Evolutionary conservation across 2,113 vertebrate species (phyloP).

Genomic region (Noturus placidus): DNA sequence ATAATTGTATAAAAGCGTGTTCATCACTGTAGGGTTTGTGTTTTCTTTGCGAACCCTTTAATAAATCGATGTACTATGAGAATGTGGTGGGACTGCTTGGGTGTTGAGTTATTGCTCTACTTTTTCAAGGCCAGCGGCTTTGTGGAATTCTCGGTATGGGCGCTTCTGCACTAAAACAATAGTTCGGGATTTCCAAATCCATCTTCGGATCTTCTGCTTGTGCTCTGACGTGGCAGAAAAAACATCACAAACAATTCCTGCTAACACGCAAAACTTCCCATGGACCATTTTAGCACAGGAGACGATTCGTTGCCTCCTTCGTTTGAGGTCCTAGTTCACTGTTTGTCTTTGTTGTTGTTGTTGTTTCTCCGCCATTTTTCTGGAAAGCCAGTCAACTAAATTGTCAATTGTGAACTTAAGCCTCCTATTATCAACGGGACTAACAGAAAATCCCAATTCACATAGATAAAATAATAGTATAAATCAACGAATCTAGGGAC

Average conservation of each 20-base stretch:
- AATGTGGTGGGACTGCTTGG: constrained; percentile 41
- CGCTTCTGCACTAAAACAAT: background rate
- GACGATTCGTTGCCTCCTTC: too few relatives aligned
- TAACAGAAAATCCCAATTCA: background rate
- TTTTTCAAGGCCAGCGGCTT: constrained; percentile 6
- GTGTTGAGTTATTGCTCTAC: constrained; percentile 14
- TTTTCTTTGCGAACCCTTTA: background rate
- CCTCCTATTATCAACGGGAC: background rate
- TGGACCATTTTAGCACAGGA: background rate
- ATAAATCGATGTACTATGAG: constrained; percentile 6
- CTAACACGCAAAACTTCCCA: background rate
- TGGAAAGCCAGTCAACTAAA: background rate
- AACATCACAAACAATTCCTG: background rate
- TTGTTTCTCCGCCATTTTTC: background rate
- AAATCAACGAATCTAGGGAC: background rate
- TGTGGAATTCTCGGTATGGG: constrained; percentile 28
- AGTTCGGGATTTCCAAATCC: background rate
- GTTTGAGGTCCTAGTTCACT: background rate
- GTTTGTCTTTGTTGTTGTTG: background rate
- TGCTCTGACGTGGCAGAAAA: background rate
- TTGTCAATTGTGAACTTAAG: background rate
- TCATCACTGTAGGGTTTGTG: background rate
- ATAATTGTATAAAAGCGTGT: background rate
- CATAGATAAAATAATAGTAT: background rate
- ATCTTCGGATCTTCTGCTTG: background rate